A percentile compares a stretch with the other conserved stretches of the same genome.
Evolutionary conservation across 37 sponge, comb jelly and placozoan genomes (phyloP).

Genomic region (Amphimedon queenslandica): DNA sequence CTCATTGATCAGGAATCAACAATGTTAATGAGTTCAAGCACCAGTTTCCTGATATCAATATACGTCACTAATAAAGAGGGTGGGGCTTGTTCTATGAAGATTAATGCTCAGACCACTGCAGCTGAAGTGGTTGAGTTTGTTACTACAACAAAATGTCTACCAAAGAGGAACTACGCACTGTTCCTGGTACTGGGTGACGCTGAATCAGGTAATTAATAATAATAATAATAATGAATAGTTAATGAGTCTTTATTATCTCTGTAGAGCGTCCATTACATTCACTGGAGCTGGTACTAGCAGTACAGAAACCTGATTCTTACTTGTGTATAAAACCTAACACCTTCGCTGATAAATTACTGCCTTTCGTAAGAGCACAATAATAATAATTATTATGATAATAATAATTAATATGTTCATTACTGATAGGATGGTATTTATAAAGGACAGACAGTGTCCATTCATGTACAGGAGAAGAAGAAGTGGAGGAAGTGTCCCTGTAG

Average conservation of each 20-base stretch:
- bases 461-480: constrained; percentile 66
- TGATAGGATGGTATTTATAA: not conserved
- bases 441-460: constrained; percentile 28
- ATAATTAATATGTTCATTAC: not conserved
- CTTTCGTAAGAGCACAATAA: constrained; percentile 58
- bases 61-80: constrained; percentile 49
- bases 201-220: constrained; percentile 24
- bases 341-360: constrained; percentile 35
- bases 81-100: constrained; percentile 31
- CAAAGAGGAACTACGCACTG: constrained; percentile 58
- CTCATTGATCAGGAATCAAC: not conserved
- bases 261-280: constrained; percentile 29
- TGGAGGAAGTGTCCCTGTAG: constrained; percentile 74
- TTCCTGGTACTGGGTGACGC: constrained; percentile 69
- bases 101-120: constrained; percentile 30
- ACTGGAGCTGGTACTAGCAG: constrained; percentile 63
- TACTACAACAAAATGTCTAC: constrained; percentile 32
- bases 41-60: constrained; percentile 52
- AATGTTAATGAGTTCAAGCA: not conserved
- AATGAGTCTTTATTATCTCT: not conserved
- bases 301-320: constrained; percentile 37
- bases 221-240: not conserved
- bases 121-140: constrained; percentile 48
- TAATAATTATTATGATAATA: no score
- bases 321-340: constrained; percentile 66